phyloP scores from a whole-genome alignment of 2,113 vertebrate species.

The Rhinopomastus cyanomelas region DNA sequence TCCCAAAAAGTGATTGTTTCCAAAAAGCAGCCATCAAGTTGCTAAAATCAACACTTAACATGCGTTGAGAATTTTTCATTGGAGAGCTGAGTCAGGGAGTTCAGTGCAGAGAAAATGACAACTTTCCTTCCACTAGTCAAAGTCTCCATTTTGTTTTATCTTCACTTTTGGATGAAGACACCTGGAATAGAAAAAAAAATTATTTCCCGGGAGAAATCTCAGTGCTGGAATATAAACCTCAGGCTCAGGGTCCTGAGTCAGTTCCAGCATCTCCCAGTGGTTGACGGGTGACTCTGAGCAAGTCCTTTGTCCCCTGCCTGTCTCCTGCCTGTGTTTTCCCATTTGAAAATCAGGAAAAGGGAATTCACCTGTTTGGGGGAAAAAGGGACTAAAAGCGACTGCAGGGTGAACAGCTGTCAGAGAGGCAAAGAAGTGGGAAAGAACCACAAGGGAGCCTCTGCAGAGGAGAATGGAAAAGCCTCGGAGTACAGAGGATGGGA shows the following conservation, averaged over 20 bases:
- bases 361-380: not conserved
- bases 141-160: not conserved
- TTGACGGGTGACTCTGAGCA: not conserved
- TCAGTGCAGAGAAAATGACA: not conserved
- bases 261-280: not conserved
- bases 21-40: not conserved
- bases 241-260: rapidly evolving
- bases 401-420: not conserved
- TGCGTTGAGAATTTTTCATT: not conserved
- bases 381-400: not conserved
- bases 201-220: not conserved
- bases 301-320: not conserved
- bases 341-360: not conserved
- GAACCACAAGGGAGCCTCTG: not conserved
- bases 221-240: too few species aligned
- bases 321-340: not conserved
- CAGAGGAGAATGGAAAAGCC: not conserved
- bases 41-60: not conserved
- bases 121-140: not conserved
- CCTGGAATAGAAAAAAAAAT: not conserved
- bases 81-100: not conserved
- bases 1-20: not conserved
- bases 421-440: not conserved
- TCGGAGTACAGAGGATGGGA: not conserved
- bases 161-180: not conserved